Evolutionary conservation across 2,888 invertebrate genomes (phyloP), one percentile per base, ranked within the genome.

Genomic region (Orchesella flavescens): DNA sequence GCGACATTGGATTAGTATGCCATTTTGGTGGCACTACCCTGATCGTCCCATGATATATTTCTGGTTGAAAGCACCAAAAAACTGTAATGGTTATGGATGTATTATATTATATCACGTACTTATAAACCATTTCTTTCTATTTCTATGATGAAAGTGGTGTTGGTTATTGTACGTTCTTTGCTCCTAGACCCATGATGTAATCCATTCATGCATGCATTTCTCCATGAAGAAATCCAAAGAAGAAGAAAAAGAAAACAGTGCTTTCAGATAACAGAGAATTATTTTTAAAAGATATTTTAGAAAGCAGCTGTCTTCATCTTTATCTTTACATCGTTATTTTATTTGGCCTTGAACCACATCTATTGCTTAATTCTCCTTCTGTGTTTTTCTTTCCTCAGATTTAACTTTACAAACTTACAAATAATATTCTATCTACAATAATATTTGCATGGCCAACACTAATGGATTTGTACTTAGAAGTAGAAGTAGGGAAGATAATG

Each of bases 301-400:
- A 12, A 71, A 23, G 19, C 44, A 46, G 68, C 46, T 23, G n/a
- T 59, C 72, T 34, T 34, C 17, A 59, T 59, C 72, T 34, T 34
- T 43, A 59, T 59, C 72, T 57, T 57, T 19, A 5, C 21, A 59
- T 72, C 49, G 55, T 49, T 55, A 13, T 15, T 19, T 2, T 4
- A 7, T 34, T 34, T 55, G 53, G 34, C 75, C 75, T 75, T 75
- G 75, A 75, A 75, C 75, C 66, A 75, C 66, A 65, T 66, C 15
- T 21, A 7, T 44, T 34, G 34, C 34, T 34, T 34, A 4, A 34
- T 7, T 34, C 34, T 34, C 7, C 34, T 34, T 34, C 34, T 34
- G 34, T 2, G 34, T 34, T 34, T 2, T 7, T 46, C 46, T 13
- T 10, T 46, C 13, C 46, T 13, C 13, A 10, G 46, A 46, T 46